phyloP scores from a whole-genome alignment of 64 coral and sea anemone species.

The Stichodactyla mertensii region DNA sequence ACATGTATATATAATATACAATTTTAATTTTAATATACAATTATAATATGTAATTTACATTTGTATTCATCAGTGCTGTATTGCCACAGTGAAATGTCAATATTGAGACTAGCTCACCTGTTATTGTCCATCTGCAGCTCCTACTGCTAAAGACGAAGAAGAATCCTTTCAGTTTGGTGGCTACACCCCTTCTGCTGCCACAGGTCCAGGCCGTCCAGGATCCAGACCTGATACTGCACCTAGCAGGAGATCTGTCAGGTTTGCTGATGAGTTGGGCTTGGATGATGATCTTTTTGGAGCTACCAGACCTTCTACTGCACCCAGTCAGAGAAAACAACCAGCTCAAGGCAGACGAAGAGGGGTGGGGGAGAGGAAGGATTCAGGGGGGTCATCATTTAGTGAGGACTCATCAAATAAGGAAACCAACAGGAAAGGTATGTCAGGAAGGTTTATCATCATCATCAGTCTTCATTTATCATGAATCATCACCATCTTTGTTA shows the following conservation, averaged over 20 bases:
- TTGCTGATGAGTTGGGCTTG: constrained; percentile 79
- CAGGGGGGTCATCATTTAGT: constrained; percentile 25
- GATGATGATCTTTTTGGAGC: constrained; percentile 53
- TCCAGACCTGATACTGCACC: constrained; percentile 86
- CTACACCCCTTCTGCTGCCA: constrained; percentile 81
- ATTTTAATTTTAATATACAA: too few species aligned
- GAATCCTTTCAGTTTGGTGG: constrained; percentile 84
- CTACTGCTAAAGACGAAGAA: constrained; percentile 37
- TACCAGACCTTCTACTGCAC: constrained; percentile 67
- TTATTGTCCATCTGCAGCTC: constrained; percentile 48
- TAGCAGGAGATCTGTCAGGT: constrained; percentile 67
- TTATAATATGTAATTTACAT: too few species aligned
- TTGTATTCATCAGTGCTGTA: too few species aligned
- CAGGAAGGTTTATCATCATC: too few species aligned
- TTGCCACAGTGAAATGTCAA: neutral
- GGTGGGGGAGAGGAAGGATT: constrained; percentile 9
- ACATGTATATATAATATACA: too few species aligned
- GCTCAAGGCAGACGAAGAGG: constrained; percentile 15
- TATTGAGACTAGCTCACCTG: neutral
- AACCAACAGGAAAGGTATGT: neutral
- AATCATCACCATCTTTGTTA: neutral
- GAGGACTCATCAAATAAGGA: neutral
- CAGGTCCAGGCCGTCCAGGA: constrained; percentile 40
- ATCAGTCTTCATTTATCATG: neutral
- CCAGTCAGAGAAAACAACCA: constrained; percentile 37